Percentiles rank a stretch among this genome's conserved stretches.
phyloP scores from a whole-genome alignment of 2,797 vertebrate genomes.

The Glyptemys insculpta region DNA sequence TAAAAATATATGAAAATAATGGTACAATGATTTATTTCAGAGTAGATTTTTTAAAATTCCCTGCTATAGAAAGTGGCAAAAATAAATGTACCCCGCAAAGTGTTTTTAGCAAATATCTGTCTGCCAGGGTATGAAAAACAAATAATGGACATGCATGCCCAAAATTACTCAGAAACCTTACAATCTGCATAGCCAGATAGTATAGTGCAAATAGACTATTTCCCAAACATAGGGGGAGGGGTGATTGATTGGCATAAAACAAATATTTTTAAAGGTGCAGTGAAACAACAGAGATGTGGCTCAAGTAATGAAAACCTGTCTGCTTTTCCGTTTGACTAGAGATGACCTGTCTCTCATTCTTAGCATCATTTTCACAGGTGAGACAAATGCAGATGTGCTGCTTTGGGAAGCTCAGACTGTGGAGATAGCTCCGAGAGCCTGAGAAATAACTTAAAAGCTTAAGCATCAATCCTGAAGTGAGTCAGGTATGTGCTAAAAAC shows the following conservation, averaged over 20 bases:
- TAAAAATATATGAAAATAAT: background rate
- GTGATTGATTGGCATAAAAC: accelerated
- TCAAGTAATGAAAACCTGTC: background rate
- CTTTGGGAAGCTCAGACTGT: background rate
- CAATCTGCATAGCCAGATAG: background rate
- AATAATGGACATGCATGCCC: background rate
- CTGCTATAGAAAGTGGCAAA: background rate
- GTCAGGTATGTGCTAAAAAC: background rate
- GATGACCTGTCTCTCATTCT: background rate
- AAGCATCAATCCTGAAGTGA: background rate
- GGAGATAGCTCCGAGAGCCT: background rate
- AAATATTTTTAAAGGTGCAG: background rate
- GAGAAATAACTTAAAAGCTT: background rate
- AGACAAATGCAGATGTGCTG: background rate
- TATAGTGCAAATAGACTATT: background rate
- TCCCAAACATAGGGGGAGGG: background rate
- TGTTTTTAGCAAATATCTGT: background rate
- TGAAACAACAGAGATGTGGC: background rate
- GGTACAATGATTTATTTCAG: background rate
- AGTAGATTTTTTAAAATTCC: background rate
- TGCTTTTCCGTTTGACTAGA: background rate
- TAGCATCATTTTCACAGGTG: background rate
- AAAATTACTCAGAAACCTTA: background rate
- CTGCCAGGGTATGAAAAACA: background rate
- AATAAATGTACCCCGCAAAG: background rate